Evolutionary conservation across 2,797 vertebrate species (phyloP).

Genomic region (Helostoma temminkii): DNA sequence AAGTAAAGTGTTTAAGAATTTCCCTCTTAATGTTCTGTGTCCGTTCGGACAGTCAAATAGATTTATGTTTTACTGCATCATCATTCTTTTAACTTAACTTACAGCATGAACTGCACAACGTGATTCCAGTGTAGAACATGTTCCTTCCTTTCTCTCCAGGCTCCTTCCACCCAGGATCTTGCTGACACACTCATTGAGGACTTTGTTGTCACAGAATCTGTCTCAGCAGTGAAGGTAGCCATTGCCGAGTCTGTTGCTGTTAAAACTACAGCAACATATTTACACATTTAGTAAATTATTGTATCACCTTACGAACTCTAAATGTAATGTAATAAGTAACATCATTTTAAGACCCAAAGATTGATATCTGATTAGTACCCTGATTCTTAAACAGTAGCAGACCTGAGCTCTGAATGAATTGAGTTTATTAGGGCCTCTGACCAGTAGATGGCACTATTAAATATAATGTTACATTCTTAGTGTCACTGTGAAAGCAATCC

Average conservation of each 20-base stretch:
- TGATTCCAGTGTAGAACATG: not conserved
- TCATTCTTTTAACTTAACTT: not conserved
- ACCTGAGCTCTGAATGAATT: not conserved
- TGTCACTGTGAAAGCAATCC: not conserved
- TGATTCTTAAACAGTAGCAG: not conserved
- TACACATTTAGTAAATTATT: not conserved
- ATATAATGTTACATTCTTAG: not conserved
- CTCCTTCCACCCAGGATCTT: slow-evolving; percentile 23
- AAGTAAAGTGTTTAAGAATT: slow-evolving; percentile 37
- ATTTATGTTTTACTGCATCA: not conserved
- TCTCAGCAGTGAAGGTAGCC: slow-evolving; percentile 51
- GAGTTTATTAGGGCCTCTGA: not conserved
- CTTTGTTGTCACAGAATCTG: slow-evolving; percentile 67
- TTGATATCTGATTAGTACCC: not conserved
- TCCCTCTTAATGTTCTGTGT: not conserved
- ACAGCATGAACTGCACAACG: too few relatives aligned
- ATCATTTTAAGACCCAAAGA: not conserved
- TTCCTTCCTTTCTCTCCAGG: slow-evolving; percentile 9
- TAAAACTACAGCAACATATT: too few relatives aligned
- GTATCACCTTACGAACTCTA: not conserved
- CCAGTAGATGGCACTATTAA: not conserved
- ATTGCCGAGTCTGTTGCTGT: slow-evolving; percentile 51
- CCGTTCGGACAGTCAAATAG: not conserved
- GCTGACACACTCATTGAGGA: slow-evolving; percentile 61
- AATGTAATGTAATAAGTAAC: not conserved